These are phyloP conservation scores for Dromaius novaehollandiae DNA, from an alignment of 2,113 vertebrate genomes.

Conservation along the genomic window DNA sequence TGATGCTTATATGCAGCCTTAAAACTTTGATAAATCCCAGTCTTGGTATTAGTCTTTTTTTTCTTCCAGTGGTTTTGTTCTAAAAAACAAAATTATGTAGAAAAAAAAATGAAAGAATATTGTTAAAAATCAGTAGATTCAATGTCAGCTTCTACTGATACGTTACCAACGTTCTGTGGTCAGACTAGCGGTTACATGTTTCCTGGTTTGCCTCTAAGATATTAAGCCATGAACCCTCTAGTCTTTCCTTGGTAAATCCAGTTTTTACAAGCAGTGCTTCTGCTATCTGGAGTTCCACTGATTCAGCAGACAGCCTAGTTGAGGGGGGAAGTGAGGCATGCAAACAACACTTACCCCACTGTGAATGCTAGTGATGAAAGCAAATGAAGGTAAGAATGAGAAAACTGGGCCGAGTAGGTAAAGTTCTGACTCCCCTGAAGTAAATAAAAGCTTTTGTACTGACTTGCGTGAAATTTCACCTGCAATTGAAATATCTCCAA, in stretches of 20 bases:
- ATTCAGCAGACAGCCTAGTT: not conserved
- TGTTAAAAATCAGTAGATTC: not conserved
- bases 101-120: not conserved
- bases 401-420: not conserved
- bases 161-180: not conserved
- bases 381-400: conserved; percentile 5
- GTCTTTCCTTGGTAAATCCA: not conserved
- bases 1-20: not conserved
- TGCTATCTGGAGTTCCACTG: not conserved
- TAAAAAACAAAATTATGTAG: not conserved
- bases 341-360: not conserved
- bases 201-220: not conserved
- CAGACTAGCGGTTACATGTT: not conserved
- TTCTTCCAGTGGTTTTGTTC: not conserved
- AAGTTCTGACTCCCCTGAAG: not conserved
- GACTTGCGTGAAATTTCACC: not conserved
- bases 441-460: not conserved
- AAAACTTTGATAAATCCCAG: not conserved
- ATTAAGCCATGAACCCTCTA: not conserved
- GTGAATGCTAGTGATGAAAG: not conserved
- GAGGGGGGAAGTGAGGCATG: not conserved
- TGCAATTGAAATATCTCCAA: not conserved
- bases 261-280: not conserved
- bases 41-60: not conserved
- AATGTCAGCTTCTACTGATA: not conserved